Conservation (phyloP, 1,140 invertebrate genomes). For the Nymphalis io region DNA sequence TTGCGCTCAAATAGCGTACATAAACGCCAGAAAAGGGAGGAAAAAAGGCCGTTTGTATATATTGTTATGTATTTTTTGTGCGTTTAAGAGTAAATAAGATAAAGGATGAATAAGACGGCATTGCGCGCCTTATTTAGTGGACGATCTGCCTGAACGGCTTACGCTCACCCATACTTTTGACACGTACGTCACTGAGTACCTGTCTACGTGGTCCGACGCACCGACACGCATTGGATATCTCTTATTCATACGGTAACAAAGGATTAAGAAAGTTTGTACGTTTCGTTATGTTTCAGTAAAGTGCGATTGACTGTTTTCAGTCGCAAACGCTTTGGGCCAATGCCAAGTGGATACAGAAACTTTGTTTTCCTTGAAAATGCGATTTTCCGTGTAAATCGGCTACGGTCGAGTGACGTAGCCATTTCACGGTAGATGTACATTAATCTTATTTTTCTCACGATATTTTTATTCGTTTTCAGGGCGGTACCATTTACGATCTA, state of each 20-base stretch:
- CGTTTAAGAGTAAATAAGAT: background rate
- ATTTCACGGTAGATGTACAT: slow-evolving; percentile 36
- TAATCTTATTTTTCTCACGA: slow-evolving; percentile 33
- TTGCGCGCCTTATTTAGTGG: background rate
- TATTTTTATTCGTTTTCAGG: slow-evolving; percentile 10
- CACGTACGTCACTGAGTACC: background rate
- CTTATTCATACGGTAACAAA: slow-evolving; percentile 12
- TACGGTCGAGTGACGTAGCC: slow-evolving; percentile 27
- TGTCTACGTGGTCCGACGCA: slow-evolving; percentile 10
- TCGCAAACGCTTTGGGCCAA: slow-evolving; percentile 25
- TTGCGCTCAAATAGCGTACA: too few relatives aligned
- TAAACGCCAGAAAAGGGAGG: too few relatives aligned
- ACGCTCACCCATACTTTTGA: slow-evolving; percentile 4
- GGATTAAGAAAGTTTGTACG: slow-evolving; percentile 23
- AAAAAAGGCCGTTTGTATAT: too few relatives aligned
- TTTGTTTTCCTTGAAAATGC: slow-evolving; percentile 38
- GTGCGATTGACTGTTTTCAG: slow-evolving; percentile 16
- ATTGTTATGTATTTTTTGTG: too few relatives aligned
- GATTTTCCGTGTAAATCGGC: slow-evolving; percentile 38
- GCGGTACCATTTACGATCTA: slow-evolving; percentile 1
- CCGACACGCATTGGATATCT: background rate
- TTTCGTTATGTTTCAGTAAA: slow-evolving; percentile 8
- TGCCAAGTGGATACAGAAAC: slow-evolving; percentile 25
- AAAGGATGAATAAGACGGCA: background rate
- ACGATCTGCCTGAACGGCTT: background rate